Conservation (phyloP, 2,888 invertebrate genomes). For the Ectobius pallidus region DNA sequence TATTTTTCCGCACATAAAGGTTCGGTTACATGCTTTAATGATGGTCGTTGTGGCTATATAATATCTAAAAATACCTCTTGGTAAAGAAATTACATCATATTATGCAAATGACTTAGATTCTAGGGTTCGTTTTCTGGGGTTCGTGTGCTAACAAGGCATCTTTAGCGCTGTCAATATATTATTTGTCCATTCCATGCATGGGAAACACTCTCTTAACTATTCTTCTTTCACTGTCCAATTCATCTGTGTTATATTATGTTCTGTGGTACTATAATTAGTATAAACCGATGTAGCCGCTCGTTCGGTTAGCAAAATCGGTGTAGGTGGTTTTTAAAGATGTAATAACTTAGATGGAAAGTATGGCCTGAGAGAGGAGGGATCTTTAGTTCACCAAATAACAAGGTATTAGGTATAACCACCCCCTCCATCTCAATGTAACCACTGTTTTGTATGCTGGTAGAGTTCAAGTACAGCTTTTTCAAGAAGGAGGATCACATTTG, state of each 20-base stretch:
- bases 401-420: background rate
- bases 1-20: no score
- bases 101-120: no score
- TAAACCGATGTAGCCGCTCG: background rate
- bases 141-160: no score
- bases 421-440: background rate
- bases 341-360: background rate
- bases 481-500: background rate
- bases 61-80: no score
- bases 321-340: background rate
- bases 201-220: no score
- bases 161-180: no score
- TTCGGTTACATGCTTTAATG: no score
- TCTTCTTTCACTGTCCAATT: slow-evolving; percentile 1
- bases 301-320: background rate
- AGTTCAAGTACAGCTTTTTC: background rate
- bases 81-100: no score
- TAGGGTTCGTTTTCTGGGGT: no score
- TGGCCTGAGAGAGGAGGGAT: background rate
- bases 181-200: no score
- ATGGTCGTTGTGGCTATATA: no score
- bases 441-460: background rate
- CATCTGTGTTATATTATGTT: background rate
- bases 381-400: background rate
- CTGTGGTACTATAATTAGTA: background rate